Base-by-base conservation (phyloP, 2,113 vertebrate genomes). In the Nipponia nippon region DNA sequence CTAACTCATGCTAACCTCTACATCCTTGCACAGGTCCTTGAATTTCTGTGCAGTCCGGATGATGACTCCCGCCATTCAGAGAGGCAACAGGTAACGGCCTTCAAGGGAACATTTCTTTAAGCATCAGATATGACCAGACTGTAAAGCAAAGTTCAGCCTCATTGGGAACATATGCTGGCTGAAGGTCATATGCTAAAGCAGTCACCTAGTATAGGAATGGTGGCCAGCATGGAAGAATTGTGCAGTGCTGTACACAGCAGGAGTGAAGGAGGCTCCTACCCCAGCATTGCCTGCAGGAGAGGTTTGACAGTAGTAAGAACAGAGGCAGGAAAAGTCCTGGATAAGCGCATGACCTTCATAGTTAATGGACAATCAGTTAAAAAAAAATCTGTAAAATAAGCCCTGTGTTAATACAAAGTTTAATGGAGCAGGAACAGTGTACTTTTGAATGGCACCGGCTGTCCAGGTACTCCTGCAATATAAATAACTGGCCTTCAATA, bases 51-150 rank as follows among this genome's bases (percentile, higher is more conserved):
- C 85, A 99, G 99, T 93, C 99, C 99, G 0, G 99, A 99, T 16
- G 99, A 99, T 21, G 99, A 99, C 67, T 99, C 99, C 55, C 98
- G 99, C 58, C 99, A 99, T 87, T 99, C 99, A 1, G 99, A 99
- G 94, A 98, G 99, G 95, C 99, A 99, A 90, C 99, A 99, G 99
- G 99, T 99, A 97, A 72, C 26, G 44, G 16, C 50, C 36, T 69
- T 53, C 21, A 36, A 26, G 66, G 53, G 38, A 80, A 29, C 1
- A 0, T 27, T 91, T 77, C 78, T 49, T 56, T 66, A 42, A 79
- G 72, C 34, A 16, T 13, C 32, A 25, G 23, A 46, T 65, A 16
- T 34, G 80, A 59, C 20, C 27, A 22, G 44, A 16, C 63, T 44
- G 23, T 10, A 63, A 42, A 56, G 59, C n/a, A n/a, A 40, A 27